Conservation (phyloP, 2,797 vertebrate genomes). For the Nyctibius grandis region DNA sequence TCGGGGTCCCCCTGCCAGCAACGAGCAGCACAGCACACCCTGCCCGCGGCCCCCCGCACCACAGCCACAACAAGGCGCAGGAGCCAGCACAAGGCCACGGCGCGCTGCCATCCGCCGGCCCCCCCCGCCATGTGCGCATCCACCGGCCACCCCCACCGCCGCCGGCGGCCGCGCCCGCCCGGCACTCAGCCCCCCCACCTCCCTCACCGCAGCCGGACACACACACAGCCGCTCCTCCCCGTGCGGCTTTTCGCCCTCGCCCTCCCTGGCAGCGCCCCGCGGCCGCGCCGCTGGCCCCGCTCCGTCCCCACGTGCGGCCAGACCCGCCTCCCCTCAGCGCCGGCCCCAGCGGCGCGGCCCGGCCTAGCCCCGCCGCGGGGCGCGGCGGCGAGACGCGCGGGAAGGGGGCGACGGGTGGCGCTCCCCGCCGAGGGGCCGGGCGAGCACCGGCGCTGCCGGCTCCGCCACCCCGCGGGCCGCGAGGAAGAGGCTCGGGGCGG, state of each 20-base stretch:
- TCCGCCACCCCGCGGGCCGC: background rate
- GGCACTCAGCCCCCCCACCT: no score
- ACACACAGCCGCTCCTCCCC: background rate
- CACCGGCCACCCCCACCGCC: background rate
- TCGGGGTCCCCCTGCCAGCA: constrained; percentile 49
- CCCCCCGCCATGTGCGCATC: background rate
- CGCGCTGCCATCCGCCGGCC: background rate
- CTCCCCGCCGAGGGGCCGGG: background rate
- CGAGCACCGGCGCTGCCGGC: background rate
- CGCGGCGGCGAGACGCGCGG: background rate
- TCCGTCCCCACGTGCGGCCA: background rate
- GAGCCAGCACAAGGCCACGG: background rate
- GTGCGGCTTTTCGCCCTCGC: background rate
- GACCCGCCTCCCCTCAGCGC: background rate
- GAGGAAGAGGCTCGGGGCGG: background rate
- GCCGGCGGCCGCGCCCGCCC: no score
- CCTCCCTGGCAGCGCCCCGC: background rate
- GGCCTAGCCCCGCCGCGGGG: background rate
- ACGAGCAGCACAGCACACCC: background rate
- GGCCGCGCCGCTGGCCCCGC: background rate
- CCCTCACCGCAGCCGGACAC: background rate
- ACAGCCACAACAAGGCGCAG: background rate
- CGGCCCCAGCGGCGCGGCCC: background rate
- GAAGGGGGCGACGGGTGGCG: background rate
- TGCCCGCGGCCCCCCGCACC: background rate